Base-by-base conservation (phyloP, 23 tunicate species). In the Styela clava region DNA sequence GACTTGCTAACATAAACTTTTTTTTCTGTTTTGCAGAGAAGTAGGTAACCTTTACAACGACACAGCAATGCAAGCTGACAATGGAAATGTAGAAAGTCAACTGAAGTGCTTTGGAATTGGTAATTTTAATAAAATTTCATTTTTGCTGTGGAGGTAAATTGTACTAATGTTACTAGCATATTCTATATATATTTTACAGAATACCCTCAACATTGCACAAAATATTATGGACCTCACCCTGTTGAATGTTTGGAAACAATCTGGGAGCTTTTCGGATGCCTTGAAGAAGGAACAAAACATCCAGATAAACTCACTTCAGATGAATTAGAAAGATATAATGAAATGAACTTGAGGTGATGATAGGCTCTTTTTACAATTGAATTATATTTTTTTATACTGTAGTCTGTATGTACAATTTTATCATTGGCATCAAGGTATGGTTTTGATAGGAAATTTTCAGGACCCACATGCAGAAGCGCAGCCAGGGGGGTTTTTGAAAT, bases 51-150 rank as follows among this genome's bases (percentile, higher is more conserved):
- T n/a, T n/a, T n/a, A n/a, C n/a, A 79, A 65, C 34, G 2, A 9
- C 7, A 12, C 78, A 12, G 78, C 78, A 23, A 3, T n/a, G 3
- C 19, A 9, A 3, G 78, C 78, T 1, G 56, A 73, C 56, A 73
- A 73, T 32, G 44, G 62, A 16, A 27, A 35, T 73, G 78, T 44
- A 7, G 74, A 67, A 3, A 27, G 32, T 0, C 85, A 82, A 35
- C 16, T 82, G 85, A 61, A 69, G 33, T 82, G 85, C 64, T 82
- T 64, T 71, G 85, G 85, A 82, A 69, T 82, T 24, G 63, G 85
- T 82, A 69, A 12, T 7, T 65, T 65, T 21, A 21, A n/a, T n/a
- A n/a, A n/a, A n/a, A n/a, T n/a, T n/a, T n/a, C n/a, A n/a, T n/a
- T n/a, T n/a, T n/a, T n/a, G n/a, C n/a, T n/a, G n/a, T n/a, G n/a